Evolutionary conservation across 2,888 invertebrate species (phyloP).

Genomic region (Meliscaeva auricollis): DNA sequence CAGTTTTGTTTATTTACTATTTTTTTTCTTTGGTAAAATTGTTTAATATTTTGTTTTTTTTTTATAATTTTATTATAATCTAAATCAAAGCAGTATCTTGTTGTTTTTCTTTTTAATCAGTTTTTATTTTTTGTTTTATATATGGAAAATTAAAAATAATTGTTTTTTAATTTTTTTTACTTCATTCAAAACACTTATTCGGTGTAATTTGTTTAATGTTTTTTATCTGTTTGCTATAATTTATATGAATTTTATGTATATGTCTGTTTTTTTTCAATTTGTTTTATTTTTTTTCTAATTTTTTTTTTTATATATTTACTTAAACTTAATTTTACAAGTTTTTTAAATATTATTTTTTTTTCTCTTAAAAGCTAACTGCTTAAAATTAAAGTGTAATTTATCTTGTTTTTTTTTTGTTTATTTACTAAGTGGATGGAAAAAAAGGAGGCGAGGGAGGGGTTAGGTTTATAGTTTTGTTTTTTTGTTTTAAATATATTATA

Average conservation of each 20-base stretch:
- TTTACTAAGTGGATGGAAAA: slow-evolving; percentile 67
- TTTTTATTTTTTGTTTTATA: slow-evolving; percentile 40
- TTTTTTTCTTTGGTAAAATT: slow-evolving; percentile 51
- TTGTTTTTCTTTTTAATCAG: slow-evolving; percentile 35
- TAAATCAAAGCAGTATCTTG: slow-evolving; percentile 71
- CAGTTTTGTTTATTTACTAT: slow-evolving; percentile 53
- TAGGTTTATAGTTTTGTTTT: slow-evolving; percentile 16
- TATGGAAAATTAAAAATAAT: slow-evolving; percentile 64
- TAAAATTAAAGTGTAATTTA: slow-evolving; percentile 75
- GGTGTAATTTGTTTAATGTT: slow-evolving; percentile 72
- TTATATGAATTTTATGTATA: slow-evolving; percentile 75
- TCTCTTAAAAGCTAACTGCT: slow-evolving; percentile 75
- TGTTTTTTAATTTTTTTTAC: slow-evolving; percentile 45
- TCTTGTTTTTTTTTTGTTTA: slow-evolving; percentile 44
- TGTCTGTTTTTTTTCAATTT: slow-evolving; percentile 67
- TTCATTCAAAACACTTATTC: slow-evolving; percentile 71
- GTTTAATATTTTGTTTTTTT: slow-evolving; percentile 34
- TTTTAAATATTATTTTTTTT: slow-evolving; percentile 70
- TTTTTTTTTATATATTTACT: slow-evolving; percentile 66
- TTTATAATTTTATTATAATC: slow-evolving; percentile 42
- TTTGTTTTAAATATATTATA: slow-evolving; percentile 39
- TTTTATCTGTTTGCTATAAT: slow-evolving; percentile 59
- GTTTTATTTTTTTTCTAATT: slow-evolving; percentile 68
- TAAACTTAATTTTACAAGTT: slow-evolving; percentile 74
- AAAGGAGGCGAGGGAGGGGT: slow-evolving; percentile 31